Conservation (phyloP, 92 coral and sea anemone species). For the Zoanthus sociatus region DNA sequence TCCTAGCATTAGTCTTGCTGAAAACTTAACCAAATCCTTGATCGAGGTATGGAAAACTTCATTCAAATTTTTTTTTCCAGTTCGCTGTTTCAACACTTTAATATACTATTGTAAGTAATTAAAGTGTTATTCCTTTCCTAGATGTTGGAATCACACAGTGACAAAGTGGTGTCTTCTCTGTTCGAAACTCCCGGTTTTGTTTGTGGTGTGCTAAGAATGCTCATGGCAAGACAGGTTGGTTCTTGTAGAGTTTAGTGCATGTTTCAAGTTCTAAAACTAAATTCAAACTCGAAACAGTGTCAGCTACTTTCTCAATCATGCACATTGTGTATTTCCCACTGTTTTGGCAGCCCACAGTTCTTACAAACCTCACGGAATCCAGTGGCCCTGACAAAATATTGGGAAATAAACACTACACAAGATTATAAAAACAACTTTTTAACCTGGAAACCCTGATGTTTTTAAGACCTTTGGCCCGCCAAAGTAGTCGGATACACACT, state of each 20-base stretch:
- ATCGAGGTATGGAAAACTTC: conserved; percentile 49
- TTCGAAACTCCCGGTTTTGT: conserved; percentile 70
- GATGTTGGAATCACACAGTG: conserved; percentile 66
- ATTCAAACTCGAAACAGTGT: too few relatives aligned
- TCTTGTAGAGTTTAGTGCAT: background rate
- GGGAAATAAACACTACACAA: too few relatives aligned
- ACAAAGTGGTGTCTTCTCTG: conserved; percentile 58
- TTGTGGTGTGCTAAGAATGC: conserved; percentile 79
- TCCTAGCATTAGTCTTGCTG: conserved; percentile 58
- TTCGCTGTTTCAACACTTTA: background rate
- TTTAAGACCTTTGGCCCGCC: too few relatives aligned
- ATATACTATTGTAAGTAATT: background rate
- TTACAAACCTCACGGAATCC: too few relatives aligned
- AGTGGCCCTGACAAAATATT: too few relatives aligned
- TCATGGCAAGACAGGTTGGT: conserved; percentile 91
- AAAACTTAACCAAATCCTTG: conserved; percentile 54
- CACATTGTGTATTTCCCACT: too few relatives aligned
- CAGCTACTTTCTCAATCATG: too few relatives aligned
- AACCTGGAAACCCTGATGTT: too few relatives aligned
- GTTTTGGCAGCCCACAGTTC: too few relatives aligned
- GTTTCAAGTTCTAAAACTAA: too few relatives aligned
- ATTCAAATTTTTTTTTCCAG: background rate
- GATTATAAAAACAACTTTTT: too few relatives aligned
- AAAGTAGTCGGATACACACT: too few relatives aligned
- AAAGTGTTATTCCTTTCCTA: conserved; percentile 32